Evolutionary conservation across 2,113 vertebrate species (phyloP).

Genomic region (Equus quagga): DNA sequence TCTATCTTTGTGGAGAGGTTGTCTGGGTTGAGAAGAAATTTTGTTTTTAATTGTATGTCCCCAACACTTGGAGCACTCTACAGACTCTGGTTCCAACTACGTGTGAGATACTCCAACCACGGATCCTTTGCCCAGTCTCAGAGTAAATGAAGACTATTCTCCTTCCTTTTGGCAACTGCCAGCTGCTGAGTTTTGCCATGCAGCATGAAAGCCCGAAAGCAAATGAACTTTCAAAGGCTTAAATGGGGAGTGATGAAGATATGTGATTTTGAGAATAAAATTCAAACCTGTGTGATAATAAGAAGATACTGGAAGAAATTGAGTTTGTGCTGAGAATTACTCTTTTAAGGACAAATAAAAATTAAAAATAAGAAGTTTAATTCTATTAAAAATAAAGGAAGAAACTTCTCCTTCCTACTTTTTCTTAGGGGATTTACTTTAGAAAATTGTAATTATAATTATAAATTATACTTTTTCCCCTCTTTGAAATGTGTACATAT

Average conservation of each 20-base stretch:
- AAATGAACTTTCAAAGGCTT: neutral
- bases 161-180: neutral
- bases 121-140: neutral
- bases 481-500: neutral
- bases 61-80: neutral
- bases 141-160: neutral
- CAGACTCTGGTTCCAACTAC: neutral
- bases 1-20: neutral
- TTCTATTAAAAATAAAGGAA: neutral
- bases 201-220: neutral
- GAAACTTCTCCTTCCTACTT: neutral
- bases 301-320: neutral
- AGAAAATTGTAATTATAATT: neutral
- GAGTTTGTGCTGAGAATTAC: neutral
- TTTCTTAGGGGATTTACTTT: neutral
- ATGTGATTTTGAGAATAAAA: neutral
- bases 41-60: conserved; percentile 15
- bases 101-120: neutral
- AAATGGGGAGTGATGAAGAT: conserved; percentile 4
- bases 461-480: neutral
- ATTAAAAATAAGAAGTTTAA: neutral
- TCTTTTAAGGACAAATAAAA: neutral
- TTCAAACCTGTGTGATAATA: neutral
- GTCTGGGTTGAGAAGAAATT: neutral
- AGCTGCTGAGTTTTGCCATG: neutral